Percentiles rank a stretch among this genome's conserved stretches.
Evolutionary conservation across 2,888 invertebrate species (phyloP).

Genomic region (Portevinia maculata): DNA sequence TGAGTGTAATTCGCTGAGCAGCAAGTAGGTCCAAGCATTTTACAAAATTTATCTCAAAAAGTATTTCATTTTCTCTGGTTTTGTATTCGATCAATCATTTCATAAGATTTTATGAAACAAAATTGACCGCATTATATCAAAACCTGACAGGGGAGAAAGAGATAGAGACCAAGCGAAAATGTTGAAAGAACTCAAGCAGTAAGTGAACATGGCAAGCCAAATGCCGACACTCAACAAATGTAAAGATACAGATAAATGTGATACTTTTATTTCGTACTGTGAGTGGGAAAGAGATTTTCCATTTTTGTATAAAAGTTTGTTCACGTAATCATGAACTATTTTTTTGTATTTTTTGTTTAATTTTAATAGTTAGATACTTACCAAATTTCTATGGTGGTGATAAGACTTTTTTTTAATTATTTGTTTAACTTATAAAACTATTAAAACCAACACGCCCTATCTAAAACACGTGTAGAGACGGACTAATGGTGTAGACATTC

Average conservation of each 20-base stretch:
- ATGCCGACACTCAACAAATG: constrained; percentile 15
- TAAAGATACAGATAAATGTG: constrained; percentile 51
- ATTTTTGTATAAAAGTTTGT: constrained; percentile 15
- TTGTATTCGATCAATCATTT: constrained; percentile 23
- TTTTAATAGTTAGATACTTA: constrained; percentile 21
- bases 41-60: constrained; percentile 10
- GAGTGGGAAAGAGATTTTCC: constrained; percentile 13
- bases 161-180: constrained; percentile 5
- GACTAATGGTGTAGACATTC: constrained; percentile 69
- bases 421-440: constrained; percentile 19
- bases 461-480: constrained; percentile 65
- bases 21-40: not conserved
- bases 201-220: constrained; percentile 9
- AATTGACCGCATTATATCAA: constrained; percentile 5
- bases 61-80: constrained; percentile 1
- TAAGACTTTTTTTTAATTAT: constrained; percentile 10
- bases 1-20: not conserved
- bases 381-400: constrained; percentile 20
- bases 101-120: constrained; percentile 16
- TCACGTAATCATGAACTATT: constrained; percentile 1
- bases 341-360: constrained; percentile 14
- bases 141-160: constrained; percentile 14
- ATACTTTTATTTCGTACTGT: constrained; percentile 1
- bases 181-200: constrained; percentile 33
- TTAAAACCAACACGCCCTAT: constrained; percentile 55